Base-by-base conservation (phyloP, 1,140 invertebrate genomes). In the Steinernema feltiae region DNA sequence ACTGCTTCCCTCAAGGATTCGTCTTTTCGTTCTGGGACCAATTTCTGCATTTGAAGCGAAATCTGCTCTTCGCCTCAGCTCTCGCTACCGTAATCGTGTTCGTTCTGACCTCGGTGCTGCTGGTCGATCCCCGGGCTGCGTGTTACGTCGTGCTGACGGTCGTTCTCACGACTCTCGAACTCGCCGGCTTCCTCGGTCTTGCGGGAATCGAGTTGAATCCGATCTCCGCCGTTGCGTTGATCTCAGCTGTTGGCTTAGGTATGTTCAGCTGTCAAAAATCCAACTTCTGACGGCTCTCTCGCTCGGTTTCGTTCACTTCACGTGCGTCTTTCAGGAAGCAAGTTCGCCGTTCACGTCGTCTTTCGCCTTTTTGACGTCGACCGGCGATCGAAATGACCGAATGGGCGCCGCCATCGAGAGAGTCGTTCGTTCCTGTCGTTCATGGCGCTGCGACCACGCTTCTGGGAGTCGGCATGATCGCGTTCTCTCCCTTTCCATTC, bases 11-110 rank as follows among this genome's bases (percentile, higher is more conserved):
- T 0, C 92, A 92, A 30, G 96, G 97, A 12, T 92, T 41, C 18
- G 93, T 94, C 0, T 98, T 98, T 86, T 91, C 94, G 1, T 98
- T 95, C 88, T 98, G 95, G 93, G 95, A 98, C 87, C 96, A 98
- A 88, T 98, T 98, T 86, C 90, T 96, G 83, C 91, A 92, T 81
- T 87, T 97, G 73, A 89, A 63, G 2, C 3, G 24, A 3, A 63
- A 63, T 27, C 24, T 63, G 53, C 7, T 63, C 24, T 15, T 15
- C 3, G 53, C 53, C 2, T 15, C 24, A 15, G 53, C 7, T 21
- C 7, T 63, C 15, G 24, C 24, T 21, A 87, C 95, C 18, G 88
- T 89, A 35, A 90, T 91, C 32, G 91, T 94, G 29, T 91, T 95
- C 82, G 84, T 91, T 76, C 90, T 92, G 85, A 90, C 91, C 70